phyloP scores from a whole-genome alignment of 1,140 invertebrate species.

The Drosophila pectinifera region DNA sequence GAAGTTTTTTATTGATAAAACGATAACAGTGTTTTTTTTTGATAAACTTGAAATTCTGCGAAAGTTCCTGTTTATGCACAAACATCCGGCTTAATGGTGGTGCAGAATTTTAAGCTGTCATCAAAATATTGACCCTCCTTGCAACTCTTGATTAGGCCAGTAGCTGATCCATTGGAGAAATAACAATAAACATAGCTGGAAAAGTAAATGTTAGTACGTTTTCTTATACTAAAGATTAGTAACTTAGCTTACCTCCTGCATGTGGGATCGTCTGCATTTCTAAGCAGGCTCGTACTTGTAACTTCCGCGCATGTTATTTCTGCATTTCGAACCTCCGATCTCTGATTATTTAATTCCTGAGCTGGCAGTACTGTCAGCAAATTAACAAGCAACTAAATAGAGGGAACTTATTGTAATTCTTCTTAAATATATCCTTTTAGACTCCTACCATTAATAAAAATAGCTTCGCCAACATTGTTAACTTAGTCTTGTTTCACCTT shows the following conservation, averaged over 20 bases:
- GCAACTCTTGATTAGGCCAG: background rate
- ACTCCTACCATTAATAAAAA: background rate
- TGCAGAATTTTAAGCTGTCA: background rate
- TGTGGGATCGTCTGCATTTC: background rate
- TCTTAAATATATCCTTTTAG: background rate
- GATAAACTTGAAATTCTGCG: conserved; percentile 11
- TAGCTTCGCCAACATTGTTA: conserved; percentile 5
- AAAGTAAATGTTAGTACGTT: too few relatives aligned
- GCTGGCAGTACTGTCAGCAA: background rate
- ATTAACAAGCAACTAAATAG: background rate
- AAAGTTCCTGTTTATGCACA: background rate
- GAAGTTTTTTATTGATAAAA: conserved; percentile 1
- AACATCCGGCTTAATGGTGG: background rate
- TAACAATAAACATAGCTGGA: too few relatives aligned
- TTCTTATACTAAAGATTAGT: too few relatives aligned
- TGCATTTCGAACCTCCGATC: background rate
- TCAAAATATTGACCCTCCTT: background rate
- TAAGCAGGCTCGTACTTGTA: too few relatives aligned
- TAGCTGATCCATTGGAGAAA: too few relatives aligned
- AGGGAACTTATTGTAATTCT: too few relatives aligned
- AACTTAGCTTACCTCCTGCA: background rate
- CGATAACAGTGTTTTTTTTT: background rate
- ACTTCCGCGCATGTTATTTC: background rate
- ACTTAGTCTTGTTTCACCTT: background rate
- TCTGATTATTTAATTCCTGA: background rate